A percentile compares a stretch with the other conserved stretches of the same genome.
Conservation (phyloP, 2,888 invertebrate species). For the Protodeltote pygarga region DNA sequence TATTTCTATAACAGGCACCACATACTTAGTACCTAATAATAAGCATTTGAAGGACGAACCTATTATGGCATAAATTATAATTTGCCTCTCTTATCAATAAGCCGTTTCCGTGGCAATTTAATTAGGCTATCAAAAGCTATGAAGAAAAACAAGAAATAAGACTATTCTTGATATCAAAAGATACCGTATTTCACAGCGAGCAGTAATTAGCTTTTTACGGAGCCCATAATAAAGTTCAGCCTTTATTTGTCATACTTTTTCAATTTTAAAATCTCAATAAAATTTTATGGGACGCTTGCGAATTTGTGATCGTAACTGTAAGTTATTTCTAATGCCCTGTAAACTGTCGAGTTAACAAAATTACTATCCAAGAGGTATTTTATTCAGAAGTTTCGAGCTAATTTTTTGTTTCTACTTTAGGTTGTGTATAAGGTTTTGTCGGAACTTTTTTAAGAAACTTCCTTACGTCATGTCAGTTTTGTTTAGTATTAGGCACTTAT, state of each 20-base stretch:
- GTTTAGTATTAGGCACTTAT: no score
- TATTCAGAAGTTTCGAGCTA: no score
- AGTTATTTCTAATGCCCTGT: conserved; percentile 9
- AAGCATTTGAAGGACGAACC: no score
- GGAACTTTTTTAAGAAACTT: background rate
- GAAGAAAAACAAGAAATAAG: no score
- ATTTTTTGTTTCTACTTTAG: conserved; percentile 4
- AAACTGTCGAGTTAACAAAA: conserved; percentile 4
- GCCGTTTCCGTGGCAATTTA: no score
- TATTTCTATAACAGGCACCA: no score
- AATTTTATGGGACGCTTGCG: conserved; percentile 1
- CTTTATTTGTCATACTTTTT: conserved; percentile 4
- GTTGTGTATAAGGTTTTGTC: background rate
- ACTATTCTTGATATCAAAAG: conserved; percentile 1
- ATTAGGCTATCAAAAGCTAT: no score
- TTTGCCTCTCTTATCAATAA: no score
- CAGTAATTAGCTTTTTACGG: background rate
- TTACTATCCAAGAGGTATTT: no score
- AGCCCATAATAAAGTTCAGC: background rate
- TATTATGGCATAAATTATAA: no score
- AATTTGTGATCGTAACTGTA: background rate
- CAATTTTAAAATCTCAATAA: conserved; percentile 11
- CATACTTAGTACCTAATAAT: no score
- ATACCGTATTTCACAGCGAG: background rate
- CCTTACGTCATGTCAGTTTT: no score